Evolutionary conservation across 2,113 vertebrate genomes (phyloP).

Genomic region (Cygnus atratus): DNA sequence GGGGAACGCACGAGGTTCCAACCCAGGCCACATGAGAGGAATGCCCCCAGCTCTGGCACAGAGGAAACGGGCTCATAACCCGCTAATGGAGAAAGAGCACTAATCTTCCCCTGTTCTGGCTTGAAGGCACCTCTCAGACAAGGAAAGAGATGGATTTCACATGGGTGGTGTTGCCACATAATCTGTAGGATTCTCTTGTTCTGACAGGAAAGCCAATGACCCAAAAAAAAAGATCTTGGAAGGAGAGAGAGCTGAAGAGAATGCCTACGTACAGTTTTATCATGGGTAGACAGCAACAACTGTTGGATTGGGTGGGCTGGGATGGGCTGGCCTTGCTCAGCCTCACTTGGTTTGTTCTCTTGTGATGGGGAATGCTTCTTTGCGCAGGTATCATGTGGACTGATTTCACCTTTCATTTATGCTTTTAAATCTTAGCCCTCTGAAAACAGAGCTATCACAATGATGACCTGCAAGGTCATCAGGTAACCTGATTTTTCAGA

Average conservation of each 20-base stretch:
- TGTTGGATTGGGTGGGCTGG: neutral
- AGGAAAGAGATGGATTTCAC: neutral
- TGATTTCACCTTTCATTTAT: neutral
- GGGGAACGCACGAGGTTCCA: accelerated
- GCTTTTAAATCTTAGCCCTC: neutral
- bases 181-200: neutral
- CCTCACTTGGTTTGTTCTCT: neutral
- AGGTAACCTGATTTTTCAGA: neutral
- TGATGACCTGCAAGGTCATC: neutral
- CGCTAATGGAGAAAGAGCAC: neutral
- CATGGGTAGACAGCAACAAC: accelerated
- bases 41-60: accelerated
- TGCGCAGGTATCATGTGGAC: neutral
- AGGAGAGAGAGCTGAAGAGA: neutral
- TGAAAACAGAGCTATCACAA: neutral
- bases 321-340: accelerated
- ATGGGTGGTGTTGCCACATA: neutral
- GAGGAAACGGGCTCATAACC: neutral
- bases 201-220: neutral
- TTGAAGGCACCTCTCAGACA: neutral
- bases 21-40: neutral
- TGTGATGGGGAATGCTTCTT: neutral
- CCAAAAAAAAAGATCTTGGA: neutral
- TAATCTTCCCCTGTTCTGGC: neutral
- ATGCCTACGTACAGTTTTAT: neutral